phyloP scores from a whole-genome alignment of 2,888 invertebrate genomes.

The Melanostoma scalare region DNA sequence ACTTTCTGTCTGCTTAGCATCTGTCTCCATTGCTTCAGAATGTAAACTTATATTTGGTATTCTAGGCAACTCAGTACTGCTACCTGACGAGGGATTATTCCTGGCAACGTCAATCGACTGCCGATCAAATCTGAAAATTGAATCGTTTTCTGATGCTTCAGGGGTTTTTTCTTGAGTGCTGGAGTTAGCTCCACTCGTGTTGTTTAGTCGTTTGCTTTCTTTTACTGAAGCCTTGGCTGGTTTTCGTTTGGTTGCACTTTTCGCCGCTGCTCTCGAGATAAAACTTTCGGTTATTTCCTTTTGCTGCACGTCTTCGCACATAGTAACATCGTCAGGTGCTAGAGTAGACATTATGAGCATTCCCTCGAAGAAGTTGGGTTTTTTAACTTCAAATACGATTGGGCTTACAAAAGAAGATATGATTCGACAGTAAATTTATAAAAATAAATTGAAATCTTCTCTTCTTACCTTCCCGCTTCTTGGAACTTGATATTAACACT shows the following conservation, averaged over 20 bases:
- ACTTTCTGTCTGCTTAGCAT: constrained; percentile 32
- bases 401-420: constrained; percentile 84
- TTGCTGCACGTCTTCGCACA: constrained; percentile 76
- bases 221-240: not conserved
- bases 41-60: constrained; percentile 7
- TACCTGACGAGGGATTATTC: constrained; percentile 4
- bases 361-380: constrained; percentile 88
- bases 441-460: not conserved
- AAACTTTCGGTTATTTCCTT: constrained; percentile 73
- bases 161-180: not conserved
- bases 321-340: constrained; percentile 79
- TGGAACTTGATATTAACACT: constrained; percentile 89
- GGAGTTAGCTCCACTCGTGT: not conserved
- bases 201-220: constrained; percentile 4
- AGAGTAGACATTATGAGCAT: constrained; percentile 89
- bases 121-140: constrained; percentile 31
- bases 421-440: constrained; percentile 22
- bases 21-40: constrained; percentile 7
- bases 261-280: constrained; percentile 60
- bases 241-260: constrained; percentile 35
- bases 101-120: constrained; percentile 35
- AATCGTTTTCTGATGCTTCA: constrained; percentile 8
- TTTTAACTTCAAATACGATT: constrained; percentile 88
- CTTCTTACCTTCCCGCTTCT: constrained; percentile 86
- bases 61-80: constrained; percentile 9